Conservation (phyloP, 2,888 invertebrate genomes). For the Melanostoma mellinum region DNA sequence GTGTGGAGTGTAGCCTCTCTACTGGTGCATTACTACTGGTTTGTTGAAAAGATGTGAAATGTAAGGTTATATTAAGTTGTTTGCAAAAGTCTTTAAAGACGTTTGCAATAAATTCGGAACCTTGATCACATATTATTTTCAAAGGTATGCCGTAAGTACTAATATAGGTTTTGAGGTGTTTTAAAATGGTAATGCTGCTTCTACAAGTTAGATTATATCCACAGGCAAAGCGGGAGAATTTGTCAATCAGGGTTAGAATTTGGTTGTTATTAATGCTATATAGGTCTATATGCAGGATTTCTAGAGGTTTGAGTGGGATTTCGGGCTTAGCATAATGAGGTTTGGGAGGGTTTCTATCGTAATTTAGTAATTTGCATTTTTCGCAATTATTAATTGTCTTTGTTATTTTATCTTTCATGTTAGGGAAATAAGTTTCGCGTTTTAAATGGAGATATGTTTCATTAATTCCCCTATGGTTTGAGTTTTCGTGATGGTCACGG, state of each 20-base stretch:
- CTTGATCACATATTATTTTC: slow-evolving; percentile 37
- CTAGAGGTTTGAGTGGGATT: slow-evolving; percentile 23
- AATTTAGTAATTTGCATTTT: slow-evolving; percentile 31
- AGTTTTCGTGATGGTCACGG: slow-evolving; percentile 49
- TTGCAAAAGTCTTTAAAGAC: slow-evolving; percentile 36
- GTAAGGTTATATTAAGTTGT: slow-evolving; percentile 23
- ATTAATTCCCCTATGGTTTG: slow-evolving; percentile 68
- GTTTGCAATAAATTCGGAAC: slow-evolving; percentile 26
- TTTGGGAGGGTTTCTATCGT: slow-evolving; percentile 41
- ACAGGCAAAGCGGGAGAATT: slow-evolving; percentile 38
- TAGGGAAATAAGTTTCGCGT: slow-evolving; percentile 30
- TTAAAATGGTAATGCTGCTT: slow-evolving; percentile 18
- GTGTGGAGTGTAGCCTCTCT: slow-evolving; percentile 13
- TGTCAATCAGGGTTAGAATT: slow-evolving; percentile 47
- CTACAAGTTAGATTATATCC: slow-evolving; percentile 29
- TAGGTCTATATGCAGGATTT: slow-evolving; percentile 45
- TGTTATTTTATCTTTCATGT: slow-evolving; percentile 44
- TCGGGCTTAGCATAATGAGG: slow-evolving; percentile 9
- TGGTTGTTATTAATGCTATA: slow-evolving; percentile 47
- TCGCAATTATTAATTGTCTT: slow-evolving; percentile 31
- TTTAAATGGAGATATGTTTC: slow-evolving; percentile 51
- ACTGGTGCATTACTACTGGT: slow-evolving; percentile 40
- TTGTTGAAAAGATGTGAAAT: slow-evolving; percentile 45
- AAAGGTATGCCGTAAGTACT: slow-evolving; percentile 28
- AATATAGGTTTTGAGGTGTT: slow-evolving; percentile 9